Conservation (phyloP, 2,113 vertebrate genomes). For the Coptodon rendalli region DNA sequence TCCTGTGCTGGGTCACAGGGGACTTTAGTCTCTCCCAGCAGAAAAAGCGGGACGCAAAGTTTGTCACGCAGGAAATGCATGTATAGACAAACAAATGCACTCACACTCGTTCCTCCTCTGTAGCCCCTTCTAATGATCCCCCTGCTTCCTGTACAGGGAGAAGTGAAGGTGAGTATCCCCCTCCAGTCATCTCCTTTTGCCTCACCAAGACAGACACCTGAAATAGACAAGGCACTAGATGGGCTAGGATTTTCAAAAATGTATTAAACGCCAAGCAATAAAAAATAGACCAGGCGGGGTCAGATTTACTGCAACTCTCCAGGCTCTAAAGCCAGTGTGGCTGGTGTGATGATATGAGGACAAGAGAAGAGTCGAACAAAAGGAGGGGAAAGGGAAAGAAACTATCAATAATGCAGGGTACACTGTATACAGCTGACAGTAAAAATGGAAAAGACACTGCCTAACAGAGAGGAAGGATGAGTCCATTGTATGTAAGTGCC, state of each 20-base stretch:
- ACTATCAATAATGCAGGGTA: slow-evolving; percentile 66
- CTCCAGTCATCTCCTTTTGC: slow-evolving; percentile 56
- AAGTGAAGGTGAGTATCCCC: slow-evolving; percentile 64
- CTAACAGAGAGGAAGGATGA: background rate
- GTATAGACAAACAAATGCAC: slow-evolving; percentile 18
- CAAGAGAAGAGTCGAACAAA: slow-evolving; percentile 51
- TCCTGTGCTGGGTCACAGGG: background rate
- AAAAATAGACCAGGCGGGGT: slow-evolving; percentile 66
- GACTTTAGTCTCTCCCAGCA: background rate
- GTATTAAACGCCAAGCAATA: slow-evolving; percentile 65
- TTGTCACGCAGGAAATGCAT: background rate
- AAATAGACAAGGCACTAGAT: slow-evolving; percentile 39
- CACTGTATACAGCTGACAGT: slow-evolving; percentile 47
- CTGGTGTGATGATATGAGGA: slow-evolving; percentile 51
- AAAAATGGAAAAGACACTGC: slow-evolving; percentile 43
- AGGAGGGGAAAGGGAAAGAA: slow-evolving; percentile 33
- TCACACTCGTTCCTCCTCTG: slow-evolving; percentile 8
- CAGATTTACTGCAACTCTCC: slow-evolving; percentile 48
- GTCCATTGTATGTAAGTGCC: background rate
- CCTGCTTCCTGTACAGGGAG: slow-evolving; percentile 51
- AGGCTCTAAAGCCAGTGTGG: slow-evolving; percentile 32
- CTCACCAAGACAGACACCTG: slow-evolving; percentile 50
- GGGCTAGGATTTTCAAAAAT: slow-evolving; percentile 61
- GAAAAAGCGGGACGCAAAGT: background rate
- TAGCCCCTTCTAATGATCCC: slow-evolving; percentile 56